Evolutionary conservation across 2,888 invertebrate species (phyloP), one percentile per base, ranked within the genome.

Genomic region (Oegoconia quadripuncta): DNA sequence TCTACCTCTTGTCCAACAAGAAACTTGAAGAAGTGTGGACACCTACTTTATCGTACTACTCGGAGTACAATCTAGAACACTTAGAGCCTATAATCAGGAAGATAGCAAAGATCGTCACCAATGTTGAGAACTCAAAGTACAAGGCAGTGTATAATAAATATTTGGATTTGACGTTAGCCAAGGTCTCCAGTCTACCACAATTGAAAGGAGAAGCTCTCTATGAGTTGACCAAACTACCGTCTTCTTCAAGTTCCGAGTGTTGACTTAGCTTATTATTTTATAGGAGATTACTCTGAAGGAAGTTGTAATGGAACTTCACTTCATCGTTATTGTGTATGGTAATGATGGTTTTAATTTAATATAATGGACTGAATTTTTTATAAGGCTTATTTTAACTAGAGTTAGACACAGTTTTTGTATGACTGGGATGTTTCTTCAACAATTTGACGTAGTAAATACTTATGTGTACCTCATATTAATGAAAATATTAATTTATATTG

Each of bases 101-200:
- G 49, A 83, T 97, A 44, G 95, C 96, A 0, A 80, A 81, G 37
- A 76, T 95, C 37, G 89, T 96, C 4, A 64, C 89, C 0, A 91
- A 91, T 64, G 90, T 92, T n/a, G 91, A 93, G 9, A 89, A 88
- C 14, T 90, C 91, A 11, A 95, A 94, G 71, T 89, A 91, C 52
- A 91, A 93, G 62, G 89, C 93, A 0, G 91, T 94, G 4, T 89
- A 89, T 50, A 90, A 87, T 40, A 95, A 94, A 76, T 95, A 94
- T 66, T 76, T 57, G 26, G 73, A 75, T 28, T 32, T 46, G 0
- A 90, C 91, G 34, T 79, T 90, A 54, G 90, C 90, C 44, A 92
- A 91, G 74, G 91, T 94, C 14, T 91, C 94, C 34, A 58, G 82
- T 16, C 88, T 91, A 16, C 82, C 90, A 0, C 92, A 93, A 59